Evolutionary conservation across 1,140 invertebrate species (phyloP), one percentile per base, ranked within the genome.

Genomic region (Yoshiicerus persimilis): DNA sequence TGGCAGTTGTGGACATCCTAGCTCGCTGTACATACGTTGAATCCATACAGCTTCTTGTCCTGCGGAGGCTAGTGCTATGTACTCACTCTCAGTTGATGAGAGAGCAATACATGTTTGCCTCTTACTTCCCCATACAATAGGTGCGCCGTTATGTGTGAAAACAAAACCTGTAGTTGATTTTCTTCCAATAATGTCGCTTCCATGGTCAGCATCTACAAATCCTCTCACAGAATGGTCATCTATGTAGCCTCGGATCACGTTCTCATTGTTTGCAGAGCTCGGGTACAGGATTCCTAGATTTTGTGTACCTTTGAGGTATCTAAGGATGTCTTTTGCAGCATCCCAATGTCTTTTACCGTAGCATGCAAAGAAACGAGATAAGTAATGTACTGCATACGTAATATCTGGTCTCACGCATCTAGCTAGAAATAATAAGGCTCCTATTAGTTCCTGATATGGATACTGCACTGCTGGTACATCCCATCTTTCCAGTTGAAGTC

Each of bases 341-440:
- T 39, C 20, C 34, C 23, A 77, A 66, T 87, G 86, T 41, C n/a
- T 16, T 20, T 39, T 30, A 23, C 25, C 66, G 47, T 41, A 80
- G 13, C 6, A 16, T 11, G 3, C 4, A n/a, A 87, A 36, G 39
- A 87, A 80, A 4, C 23, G 70, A 34, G 70, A 75, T 4, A 75
- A 23, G 11, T 75, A 20, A 16, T 23, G 11, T 25, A 75, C 70
- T 32, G 70, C 8, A 75, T 25, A 75, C 4, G 70, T 8, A 34
- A 75, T 75, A 90, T 93, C 92, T 75, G 92, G 92, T 34, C 92
- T 90, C 84, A 91, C 92, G 66, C 91, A 91, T 23, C 90, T 90
- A 0, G 92, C 91, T 23, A 93, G 84, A 83, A 92, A 92, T 80
- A 93, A 90, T 13, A 93, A 88, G 32, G 91, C 90, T 5, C 80